Conservation (phyloP, 2,888 invertebrate species). For the Cremastinae sp. region DNA sequence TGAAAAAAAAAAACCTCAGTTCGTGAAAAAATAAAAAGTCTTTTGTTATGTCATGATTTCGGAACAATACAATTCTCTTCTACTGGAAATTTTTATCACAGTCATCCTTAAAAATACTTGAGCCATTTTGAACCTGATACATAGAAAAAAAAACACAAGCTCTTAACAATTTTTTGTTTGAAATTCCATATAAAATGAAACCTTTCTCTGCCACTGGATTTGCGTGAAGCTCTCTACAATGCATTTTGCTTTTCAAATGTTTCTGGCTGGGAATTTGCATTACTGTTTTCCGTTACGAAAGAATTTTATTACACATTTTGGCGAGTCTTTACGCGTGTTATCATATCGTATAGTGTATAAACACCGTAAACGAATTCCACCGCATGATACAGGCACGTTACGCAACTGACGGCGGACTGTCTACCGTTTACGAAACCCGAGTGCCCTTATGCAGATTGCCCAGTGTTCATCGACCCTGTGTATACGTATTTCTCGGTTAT, state of each 20-base stretch:
- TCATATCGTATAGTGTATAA: conserved; percentile 7
- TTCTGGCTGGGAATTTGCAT: conserved; percentile 22
- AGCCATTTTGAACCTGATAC: too few species aligned
- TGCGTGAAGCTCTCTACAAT: too few species aligned
- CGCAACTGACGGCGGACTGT: conserved; percentile 34
- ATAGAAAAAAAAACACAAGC: too few species aligned
- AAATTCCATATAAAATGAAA: conserved; percentile 11
- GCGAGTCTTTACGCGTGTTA: conserved; percentile 6
- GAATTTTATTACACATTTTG: not conserved
- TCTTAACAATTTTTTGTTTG: too few species aligned
- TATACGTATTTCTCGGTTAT: conserved; percentile 33
- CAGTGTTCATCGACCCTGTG: conserved; percentile 27
- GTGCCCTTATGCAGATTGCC: conserved; percentile 51
- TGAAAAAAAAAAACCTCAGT: too few species aligned
- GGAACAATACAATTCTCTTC: too few species aligned
- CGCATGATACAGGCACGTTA: conserved; percentile 1
- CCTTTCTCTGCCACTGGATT: too few species aligned
- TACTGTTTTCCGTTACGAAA: conserved; percentile 2
- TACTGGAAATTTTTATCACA: too few species aligned
- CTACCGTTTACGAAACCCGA: conserved; percentile 23
- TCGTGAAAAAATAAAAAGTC: too few species aligned
- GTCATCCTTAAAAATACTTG: too few species aligned
- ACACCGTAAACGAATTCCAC: conserved; percentile 24
- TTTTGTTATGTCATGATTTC: too few species aligned
- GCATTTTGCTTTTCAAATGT: conserved; percentile 37